Evolutionary conservation across 1,140 invertebrate genomes (phyloP), one percentile per base, ranked within the genome.

Genomic region (Lysiphlebus fabarum): DNA sequence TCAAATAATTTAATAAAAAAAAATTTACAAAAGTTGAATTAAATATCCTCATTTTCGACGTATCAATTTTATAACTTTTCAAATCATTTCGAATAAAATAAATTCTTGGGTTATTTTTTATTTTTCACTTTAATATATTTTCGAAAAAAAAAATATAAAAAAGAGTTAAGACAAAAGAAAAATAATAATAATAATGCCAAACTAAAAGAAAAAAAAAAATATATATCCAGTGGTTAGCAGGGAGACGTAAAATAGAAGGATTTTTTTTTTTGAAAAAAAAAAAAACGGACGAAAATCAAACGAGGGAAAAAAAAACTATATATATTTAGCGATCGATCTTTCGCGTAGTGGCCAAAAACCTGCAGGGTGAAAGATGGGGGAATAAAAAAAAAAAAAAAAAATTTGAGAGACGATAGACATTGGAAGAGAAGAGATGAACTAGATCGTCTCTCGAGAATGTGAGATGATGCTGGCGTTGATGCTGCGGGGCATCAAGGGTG

Each of bases 271-370:
- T 4, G 17, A 36, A 34, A 42, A 26, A 41, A 49, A 36, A 49
- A 50, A 61, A 48, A 58, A 57, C 26, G 38, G 33, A 55, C 42
- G 33, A 41, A 34, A 14, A 43, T 14, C 45, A 37, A 50, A 37
- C 14, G 33, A 53, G 43, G 33, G 26, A 26, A 58, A 55, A 58
- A 62, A 62, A 58, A 51, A 51, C 40, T 9, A 48, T 43, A 48
- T 38, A 56, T 56, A 61, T 64, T 61, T 41, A 55, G 47, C 62
- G 58, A 64, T 64, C 62, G 62, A 64, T 64, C 53, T 59, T 62
- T 59, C 56, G 17, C 17, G 61, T 53, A 48, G 57, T 58, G 62
- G 61, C 57, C 62, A 48, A 64, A n/a, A 69, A 68, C 61, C 63
- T 59, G 61, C 43, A 50, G 60, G 55, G 65, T 62, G 63, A 64